Percentiles rank a stretch among this genome's conserved stretches.
phyloP scores from a whole-genome alignment of 2,113 vertebrate species.

The Mustela lutreola region DNA sequence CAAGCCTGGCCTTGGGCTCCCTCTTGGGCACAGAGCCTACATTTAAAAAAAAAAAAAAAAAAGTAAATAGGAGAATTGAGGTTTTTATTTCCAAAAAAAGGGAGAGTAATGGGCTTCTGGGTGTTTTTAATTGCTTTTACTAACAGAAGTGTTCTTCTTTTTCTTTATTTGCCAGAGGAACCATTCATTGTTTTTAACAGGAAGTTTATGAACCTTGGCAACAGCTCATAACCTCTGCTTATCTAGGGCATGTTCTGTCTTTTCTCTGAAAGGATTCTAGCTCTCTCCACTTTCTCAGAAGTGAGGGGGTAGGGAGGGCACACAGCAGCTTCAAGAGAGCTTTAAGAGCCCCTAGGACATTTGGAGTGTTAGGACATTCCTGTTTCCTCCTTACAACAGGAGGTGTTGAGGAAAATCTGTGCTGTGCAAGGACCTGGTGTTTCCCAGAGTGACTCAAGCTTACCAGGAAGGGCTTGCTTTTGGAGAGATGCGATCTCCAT shows the following conservation, averaged over 20 bases:
- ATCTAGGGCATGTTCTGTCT: neutral
- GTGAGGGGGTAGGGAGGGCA: neutral
- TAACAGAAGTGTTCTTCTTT: neutral
- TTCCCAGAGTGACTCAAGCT: neutral
- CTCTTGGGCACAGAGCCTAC: neutral
- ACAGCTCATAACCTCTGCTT: neutral
- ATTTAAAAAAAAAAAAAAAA: neutral
- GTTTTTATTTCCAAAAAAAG: neutral
- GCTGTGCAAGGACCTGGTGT: neutral
- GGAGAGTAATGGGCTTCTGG: neutral
- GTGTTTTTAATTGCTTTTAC: neutral
- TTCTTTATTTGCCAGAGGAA: neutral
- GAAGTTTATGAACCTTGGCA: neutral
- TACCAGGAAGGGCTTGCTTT: neutral
- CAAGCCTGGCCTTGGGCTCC: neutral
- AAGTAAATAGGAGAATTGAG: neutral
- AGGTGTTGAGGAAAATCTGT: neutral
- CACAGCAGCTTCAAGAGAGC: neutral
- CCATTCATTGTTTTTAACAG: neutral
- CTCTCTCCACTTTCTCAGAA: constrained; percentile 11
- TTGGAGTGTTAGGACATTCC: neutral
- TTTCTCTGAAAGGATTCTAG: neutral
- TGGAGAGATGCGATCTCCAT: neutral
- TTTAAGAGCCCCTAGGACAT: neutral
- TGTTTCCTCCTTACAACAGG: neutral